A percentile compares a stretch with the other conserved stretches of the same genome.
Evolutionary conservation across 2,888 invertebrate genomes (phyloP).

Genomic region (Ophion ellenae): DNA sequence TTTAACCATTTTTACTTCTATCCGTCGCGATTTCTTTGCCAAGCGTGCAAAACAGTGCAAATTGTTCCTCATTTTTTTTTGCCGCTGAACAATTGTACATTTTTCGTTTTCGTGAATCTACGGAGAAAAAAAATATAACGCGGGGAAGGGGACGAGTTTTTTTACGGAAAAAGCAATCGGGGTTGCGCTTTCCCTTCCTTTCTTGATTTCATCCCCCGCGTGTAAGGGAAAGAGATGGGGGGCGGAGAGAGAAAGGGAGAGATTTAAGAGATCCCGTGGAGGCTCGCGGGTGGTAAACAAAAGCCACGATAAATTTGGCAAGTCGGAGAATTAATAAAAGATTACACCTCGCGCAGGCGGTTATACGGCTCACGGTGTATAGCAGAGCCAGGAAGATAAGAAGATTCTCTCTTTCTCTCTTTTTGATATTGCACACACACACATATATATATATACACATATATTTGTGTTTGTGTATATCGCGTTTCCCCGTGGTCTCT

Average conservation of each 20-base stretch:
- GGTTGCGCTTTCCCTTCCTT: slow-evolving; percentile 1
- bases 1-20: not conserved
- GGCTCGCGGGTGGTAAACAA: slow-evolving; percentile 78
- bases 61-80: too few species aligned
- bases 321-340: slow-evolving; percentile 84
- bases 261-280: slow-evolving; percentile 57
- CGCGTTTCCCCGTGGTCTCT: slow-evolving; percentile 54
- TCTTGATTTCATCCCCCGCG: slow-evolving; percentile 22
- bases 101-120: too few species aligned
- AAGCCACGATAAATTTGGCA: slow-evolving; percentile 83
- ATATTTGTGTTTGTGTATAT: slow-evolving; percentile 30
- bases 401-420: slow-evolving; percentile 66
- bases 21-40: too few species aligned
- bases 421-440: slow-evolving; percentile 13
- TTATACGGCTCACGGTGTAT: slow-evolving; percentile 74
- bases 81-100: too few species aligned
- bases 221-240: slow-evolving; percentile 44
- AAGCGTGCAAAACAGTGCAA: too few species aligned
- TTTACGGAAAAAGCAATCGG: slow-evolving; percentile 13
- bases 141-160: not conserved
- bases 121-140: not conserved
- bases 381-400: slow-evolving; percentile 73
- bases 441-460: slow-evolving; percentile 2
- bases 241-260: slow-evolving; percentile 3
- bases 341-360: slow-evolving; percentile 79